phyloP scores from a whole-genome alignment of 2,888 invertebrate genomes.

The Coenonympha arcania region DNA sequence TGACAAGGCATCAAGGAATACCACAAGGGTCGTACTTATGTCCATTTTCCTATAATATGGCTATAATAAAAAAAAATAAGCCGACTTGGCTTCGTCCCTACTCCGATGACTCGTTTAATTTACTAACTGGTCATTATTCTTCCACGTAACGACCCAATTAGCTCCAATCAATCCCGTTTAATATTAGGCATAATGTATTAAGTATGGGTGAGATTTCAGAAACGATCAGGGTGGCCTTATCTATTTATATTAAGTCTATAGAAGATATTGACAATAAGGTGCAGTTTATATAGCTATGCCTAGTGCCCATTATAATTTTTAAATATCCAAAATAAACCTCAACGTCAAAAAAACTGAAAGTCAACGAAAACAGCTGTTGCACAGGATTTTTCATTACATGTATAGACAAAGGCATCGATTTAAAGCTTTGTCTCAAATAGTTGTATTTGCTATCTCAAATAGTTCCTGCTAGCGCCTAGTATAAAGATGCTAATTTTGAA shows the following conservation, averaged over 20 bases:
- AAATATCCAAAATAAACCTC: too few relatives aligned
- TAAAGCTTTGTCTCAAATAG: too few relatives aligned
- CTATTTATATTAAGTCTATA: conserved; percentile 17
- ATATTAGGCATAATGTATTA: conserved; percentile 37
- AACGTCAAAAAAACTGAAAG: too few relatives aligned
- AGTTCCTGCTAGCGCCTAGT: background rate
- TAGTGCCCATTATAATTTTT: too few relatives aligned
- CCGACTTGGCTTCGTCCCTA: conserved; percentile 39
- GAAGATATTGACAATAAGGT: too few relatives aligned
- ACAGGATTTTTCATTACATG: too few relatives aligned
- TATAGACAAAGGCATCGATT: too few relatives aligned
- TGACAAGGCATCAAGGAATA: conserved; percentile 13
- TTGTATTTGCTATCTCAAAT: too few relatives aligned
- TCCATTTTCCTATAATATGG: conserved; percentile 25
- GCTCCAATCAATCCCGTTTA: conserved; percentile 64
- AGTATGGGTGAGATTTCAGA: conserved; percentile 25
- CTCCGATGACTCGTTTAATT: conserved; percentile 53
- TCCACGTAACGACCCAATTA: conserved; percentile 64
- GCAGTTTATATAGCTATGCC: too few relatives aligned
- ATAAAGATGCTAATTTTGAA: too few relatives aligned
- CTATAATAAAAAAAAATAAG: conserved; percentile 37
- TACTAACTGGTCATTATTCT: conserved; percentile 67
- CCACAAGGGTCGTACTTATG: conserved; percentile 23
- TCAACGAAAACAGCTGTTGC: too few relatives aligned
- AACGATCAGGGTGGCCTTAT: conserved; percentile 44